Evolutionary conservation across 2,797 vertebrate species (phyloP).

Genomic region (Cossypha polioptera): DNA sequence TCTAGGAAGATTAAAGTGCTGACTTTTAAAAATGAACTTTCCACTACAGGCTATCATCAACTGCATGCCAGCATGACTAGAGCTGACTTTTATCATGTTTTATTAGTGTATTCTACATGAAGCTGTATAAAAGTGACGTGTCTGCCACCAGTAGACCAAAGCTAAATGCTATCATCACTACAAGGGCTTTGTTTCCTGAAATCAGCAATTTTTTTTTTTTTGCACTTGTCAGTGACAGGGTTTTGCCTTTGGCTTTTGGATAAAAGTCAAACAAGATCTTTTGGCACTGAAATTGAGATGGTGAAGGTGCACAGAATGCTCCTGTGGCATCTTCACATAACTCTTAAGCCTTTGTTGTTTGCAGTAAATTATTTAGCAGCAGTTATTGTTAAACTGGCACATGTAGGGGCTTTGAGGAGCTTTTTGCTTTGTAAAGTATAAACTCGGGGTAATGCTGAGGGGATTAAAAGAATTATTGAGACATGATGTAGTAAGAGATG

Average conservation of each 20-base stretch:
- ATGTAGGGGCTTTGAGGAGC: background rate
- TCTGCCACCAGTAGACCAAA: constrained; percentile 12
- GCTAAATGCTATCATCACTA: background rate
- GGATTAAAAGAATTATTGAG: constrained; percentile 32
- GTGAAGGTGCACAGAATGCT: background rate
- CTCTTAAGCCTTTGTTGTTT: constrained; percentile 36
- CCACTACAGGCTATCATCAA: background rate
- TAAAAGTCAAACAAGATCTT: constrained; percentile 18
- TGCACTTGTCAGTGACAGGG: background rate
- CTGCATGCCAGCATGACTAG: background rate
- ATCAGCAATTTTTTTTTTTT: background rate
- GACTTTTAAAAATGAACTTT: background rate
- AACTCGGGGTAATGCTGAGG: background rate
- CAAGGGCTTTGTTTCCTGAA: constrained; percentile 1
- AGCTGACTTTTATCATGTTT: constrained; percentile 36
- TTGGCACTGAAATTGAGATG: background rate
- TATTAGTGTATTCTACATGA: background rate
- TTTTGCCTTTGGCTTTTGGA: constrained; percentile 11
- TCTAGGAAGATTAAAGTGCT: background rate
- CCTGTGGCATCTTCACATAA: background rate
- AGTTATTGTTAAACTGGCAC: constrained; percentile 24
- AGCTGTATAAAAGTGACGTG: constrained; percentile 8
- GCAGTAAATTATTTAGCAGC: constrained; percentile 47
- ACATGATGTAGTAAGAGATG: background rate
- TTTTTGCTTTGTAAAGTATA: background rate